Percentiles rank a stretch among this genome's conserved stretches.
Conservation (phyloP, 2,113 vertebrate species). For the Eretmochelys imbricata region DNA sequence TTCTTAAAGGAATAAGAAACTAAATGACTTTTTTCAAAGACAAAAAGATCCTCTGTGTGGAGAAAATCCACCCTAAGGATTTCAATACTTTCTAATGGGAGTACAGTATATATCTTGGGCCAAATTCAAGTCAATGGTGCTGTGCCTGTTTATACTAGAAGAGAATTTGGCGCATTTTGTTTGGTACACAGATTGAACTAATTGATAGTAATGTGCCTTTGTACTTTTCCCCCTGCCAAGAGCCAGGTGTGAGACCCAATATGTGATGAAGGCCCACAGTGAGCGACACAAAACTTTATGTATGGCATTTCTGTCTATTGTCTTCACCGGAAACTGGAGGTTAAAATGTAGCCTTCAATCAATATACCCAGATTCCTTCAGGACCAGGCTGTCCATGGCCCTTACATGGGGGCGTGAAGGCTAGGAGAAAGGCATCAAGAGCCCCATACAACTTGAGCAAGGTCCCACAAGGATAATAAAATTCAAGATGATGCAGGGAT, state of each 20-base stretch:
- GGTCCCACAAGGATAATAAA: not conserved
- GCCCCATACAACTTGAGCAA: too few relatives aligned
- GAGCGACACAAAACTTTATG: not conserved
- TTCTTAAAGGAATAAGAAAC: not conserved
- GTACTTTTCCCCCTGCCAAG: not conserved
- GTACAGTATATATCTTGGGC: not conserved
- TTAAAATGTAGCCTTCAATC: not conserved
- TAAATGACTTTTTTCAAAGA: not conserved
- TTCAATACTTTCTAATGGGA: not conserved
- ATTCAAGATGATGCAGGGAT: not conserved
- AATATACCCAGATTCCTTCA: not conserved
- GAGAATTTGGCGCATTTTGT: not conserved
- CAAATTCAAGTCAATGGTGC: not conserved
- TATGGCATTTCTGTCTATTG: not conserved
- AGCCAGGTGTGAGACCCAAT: accelerated
- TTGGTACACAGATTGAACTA: not conserved
- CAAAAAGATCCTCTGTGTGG: not conserved
- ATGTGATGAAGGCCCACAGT: not conserved
- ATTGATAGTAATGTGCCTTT: not conserved
- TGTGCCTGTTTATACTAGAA: not conserved
- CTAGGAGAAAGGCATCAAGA: not conserved
- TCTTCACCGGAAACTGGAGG: not conserved
- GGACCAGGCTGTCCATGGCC: not conserved
- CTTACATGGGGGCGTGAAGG: too few relatives aligned
- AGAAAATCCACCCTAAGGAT: not conserved